Base-by-base conservation (phyloP, 2,797 vertebrate genomes). In the Molossus molossus region DNA sequence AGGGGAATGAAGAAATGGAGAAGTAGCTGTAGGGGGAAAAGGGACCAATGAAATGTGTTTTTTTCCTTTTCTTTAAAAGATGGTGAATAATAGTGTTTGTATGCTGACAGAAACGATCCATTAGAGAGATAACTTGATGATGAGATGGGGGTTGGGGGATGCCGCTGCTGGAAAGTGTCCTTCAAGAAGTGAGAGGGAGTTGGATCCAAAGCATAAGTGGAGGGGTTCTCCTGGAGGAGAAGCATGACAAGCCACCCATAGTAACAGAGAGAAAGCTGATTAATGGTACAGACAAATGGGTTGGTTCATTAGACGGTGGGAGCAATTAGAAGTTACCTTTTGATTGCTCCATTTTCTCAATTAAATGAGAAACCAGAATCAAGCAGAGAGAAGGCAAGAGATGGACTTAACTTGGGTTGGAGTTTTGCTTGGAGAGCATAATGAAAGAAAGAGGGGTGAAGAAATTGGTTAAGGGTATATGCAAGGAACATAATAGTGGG, bases 291-390 rank as follows among this genome's bases (percentile, higher is more conserved):
- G 48, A 40, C 20, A 62, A 55, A 62, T 9, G 73, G 15, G 21
- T 4, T 37, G 83, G 69, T 20, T 8, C 58, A 33, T 27, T 58
- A 77, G 25, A 72, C 3, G 57, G 69, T 14, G 37, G 67, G 27
- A 82, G 8, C 45, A 53, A 87, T 57, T 9, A 25, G 5, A 85
- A 91, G 33, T 76, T 72, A 29, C 13, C 69, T 48, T 75, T 67
- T 12, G 8, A 72, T 33, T 6, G 62, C 9, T 91, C 40, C 58
- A 45, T 62, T 89, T 87, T 48, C 25, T 93, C 27, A 75, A 50
- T 87, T 91, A 77, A 89, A 64, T 65, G 69, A 58, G 57, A 89
- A 55, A 29, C n/a, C 81, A 76, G n/a, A 70, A 80, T 84, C 58
- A 80, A 80, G 73, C 7, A 65, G 79, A 93, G 57, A 87, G 57